Evolutionary conservation across 2,888 invertebrate species (phyloP), one percentile per base, ranked within the genome.

Genomic region (Chorisops tibialis): DNA sequence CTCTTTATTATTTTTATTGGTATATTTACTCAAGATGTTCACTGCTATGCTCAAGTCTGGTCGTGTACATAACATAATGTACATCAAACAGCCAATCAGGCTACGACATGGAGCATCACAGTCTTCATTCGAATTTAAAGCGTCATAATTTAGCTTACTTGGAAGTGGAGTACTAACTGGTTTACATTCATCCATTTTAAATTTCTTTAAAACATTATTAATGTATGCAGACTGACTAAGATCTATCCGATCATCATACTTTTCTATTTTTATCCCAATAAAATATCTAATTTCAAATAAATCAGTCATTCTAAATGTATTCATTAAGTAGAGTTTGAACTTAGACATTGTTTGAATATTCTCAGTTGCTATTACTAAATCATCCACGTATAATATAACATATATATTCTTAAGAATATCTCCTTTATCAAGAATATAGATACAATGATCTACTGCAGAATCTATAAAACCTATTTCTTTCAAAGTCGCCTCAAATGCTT

Each of bases 181-280:
- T n/a, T 68, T 68, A 61, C 68, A 69, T 51, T 68, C 60, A 56
- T 16, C 14, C 70, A 70, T 71, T 62, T 69, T 65, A 67, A 67
- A 70, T 66, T 68, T 70, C 19, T 54, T 58, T 62, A 70, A 66
- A 14, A 71, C 58, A 22, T 38, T 62, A 61, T 69, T 66, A 16
- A 68, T 63, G 41, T 67, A 68, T 52, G 41, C 21, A 58, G 45
- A 64, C 38, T 69, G 65, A 43, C 65, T 64, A 16, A 65, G 16
- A 22, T 61, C 38, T 41, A 68, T 43, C 51, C 19, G 39, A 48
- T 58, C 50, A 9, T 63, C 38, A 22, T 47, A 24, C 56, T 66
- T 65, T 19, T 60, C 18, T 38, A 68, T 48, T 64, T 51, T 60
- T 16, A 68, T 67, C 11, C 66, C 68, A 7, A 69, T 49, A 47